These are phyloP conservation scores for Ennomos quercinarius DNA, from an alignment of 2,888 invertebrate genomes.

Conservation along the genomic window DNA sequence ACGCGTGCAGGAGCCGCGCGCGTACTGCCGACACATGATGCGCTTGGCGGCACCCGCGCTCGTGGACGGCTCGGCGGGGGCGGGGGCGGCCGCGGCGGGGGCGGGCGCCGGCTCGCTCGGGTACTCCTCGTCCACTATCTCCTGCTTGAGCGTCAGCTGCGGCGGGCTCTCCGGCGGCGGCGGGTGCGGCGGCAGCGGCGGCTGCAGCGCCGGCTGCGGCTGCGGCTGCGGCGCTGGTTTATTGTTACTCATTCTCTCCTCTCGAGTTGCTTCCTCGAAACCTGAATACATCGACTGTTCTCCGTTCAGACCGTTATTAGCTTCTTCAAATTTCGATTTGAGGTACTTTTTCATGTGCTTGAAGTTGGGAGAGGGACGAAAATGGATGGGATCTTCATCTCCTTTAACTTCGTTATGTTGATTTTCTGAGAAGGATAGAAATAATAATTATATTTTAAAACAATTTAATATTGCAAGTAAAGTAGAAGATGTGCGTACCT, in stretches of 20 bases:
- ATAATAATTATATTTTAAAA: too few species aligned
- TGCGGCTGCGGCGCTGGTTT: conserved; percentile 45
- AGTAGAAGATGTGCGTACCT: too few species aligned
- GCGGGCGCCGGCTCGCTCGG: not conserved
- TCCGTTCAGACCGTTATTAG: not conserved
- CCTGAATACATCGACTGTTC: not conserved
- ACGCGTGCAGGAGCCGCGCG: conserved; percentile 62
- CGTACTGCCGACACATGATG: conserved; percentile 64
- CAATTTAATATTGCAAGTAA: too few species aligned
- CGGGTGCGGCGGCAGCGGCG: conserved; percentile 18
- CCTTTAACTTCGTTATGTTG: conserved; percentile 26
- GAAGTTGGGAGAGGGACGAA: conserved; percentile 65
- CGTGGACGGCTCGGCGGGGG: too few species aligned
- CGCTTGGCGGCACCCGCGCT: too few species aligned
- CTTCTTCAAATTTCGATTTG: conserved; percentile 57
- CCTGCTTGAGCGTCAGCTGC: conserved; percentile 49
- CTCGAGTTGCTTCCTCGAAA: not conserved
- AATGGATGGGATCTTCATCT: conserved; percentile 59
- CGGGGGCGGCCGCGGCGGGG: too few species aligned
- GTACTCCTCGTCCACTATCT: conserved; percentile 52
- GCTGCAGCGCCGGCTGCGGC: conserved; percentile 40
- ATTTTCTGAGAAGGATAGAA: conserved; percentile 23
- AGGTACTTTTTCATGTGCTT: conserved; percentile 72
- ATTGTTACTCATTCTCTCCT: too few species aligned
- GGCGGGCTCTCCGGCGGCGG: conserved; percentile 12